These are phyloP conservation scores for Apis dorsata DNA, from an alignment of 1,140 invertebrate genomes.

Conservation along the genomic window DNA sequence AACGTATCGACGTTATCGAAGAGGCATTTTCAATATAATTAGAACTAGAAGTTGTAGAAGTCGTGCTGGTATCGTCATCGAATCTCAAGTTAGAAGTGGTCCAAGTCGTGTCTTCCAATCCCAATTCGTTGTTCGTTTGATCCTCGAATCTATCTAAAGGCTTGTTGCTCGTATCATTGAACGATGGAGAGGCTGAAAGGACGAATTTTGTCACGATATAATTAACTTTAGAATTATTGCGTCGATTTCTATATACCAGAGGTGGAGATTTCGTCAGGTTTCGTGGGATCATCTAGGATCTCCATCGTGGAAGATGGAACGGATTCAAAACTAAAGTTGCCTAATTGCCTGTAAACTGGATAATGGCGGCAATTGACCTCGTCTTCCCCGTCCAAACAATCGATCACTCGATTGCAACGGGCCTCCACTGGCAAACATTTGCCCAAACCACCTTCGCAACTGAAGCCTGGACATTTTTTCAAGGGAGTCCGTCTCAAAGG, in stretches of 20 bases:
- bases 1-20: rapidly evolving
- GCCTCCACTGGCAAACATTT: slow-evolving; percentile 84
- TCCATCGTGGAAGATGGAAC: rapidly evolving
- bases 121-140: neutral
- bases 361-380: slow-evolving; percentile 82
- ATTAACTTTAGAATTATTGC: too few species aligned
- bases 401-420: slow-evolving; percentile 86
- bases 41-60: neutral
- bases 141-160: too few species aligned
- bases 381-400: slow-evolving; percentile 89
- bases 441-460: slow-evolving; percentile 82
- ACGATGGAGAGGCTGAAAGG: too few species aligned
- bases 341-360: neutral
- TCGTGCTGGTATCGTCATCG: rapidly evolving
- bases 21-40: neutral
- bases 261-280: slow-evolving; percentile 21
- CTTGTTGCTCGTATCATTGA: too few species aligned
- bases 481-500: slow-evolving; percentile 74
- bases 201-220: too few species aligned
- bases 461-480: slow-evolving; percentile 85
- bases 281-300: neutral
- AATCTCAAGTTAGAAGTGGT: too few species aligned
- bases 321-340: neutral
- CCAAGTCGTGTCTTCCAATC: rapidly evolving
- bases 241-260: slow-evolving; percentile 30